Evolutionary conservation across 2,888 invertebrate genomes (phyloP).

Genomic region (Amphipyra tragopoginis): DNA sequence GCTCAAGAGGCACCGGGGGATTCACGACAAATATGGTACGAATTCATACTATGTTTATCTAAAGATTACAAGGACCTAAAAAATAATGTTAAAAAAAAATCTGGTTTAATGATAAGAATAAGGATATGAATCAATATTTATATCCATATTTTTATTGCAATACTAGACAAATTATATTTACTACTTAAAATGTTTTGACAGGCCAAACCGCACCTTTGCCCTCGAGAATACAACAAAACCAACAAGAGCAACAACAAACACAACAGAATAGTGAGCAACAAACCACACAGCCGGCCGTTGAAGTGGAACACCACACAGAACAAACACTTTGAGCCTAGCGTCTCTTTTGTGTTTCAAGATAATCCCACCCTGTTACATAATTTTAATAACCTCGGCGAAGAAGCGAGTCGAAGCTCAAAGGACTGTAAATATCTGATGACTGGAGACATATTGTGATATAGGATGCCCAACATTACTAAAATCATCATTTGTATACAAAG

Average conservation of each 20-base stretch:
- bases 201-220: constrained; percentile 87
- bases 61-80: no score
- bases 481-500: constrained; percentile 6
- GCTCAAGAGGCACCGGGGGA: constrained; percentile 95
- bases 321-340: constrained; percentile 76
- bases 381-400: constrained; percentile 30
- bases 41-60: neutral
- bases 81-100: no score
- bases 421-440: constrained; percentile 31
- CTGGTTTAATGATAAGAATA: no score
- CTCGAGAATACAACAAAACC: constrained; percentile 78
- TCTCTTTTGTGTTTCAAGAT: constrained; percentile 52
- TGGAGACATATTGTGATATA: constrained; percentile 52
- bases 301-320: constrained; percentile 78
- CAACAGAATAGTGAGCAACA: constrained; percentile 73
- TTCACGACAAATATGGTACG: constrained; percentile 96
- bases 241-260: constrained; percentile 70
- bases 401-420: constrained; percentile 28
- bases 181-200: constrained; percentile 47
- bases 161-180: no score
- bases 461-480: constrained; percentile 18
- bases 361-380: constrained; percentile 55
- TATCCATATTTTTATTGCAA: no score
- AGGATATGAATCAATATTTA: no score
- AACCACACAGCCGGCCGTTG: constrained; percentile 72